Conservation (phyloP, 2,888 invertebrate species). For the Synergus laeviventris region DNA sequence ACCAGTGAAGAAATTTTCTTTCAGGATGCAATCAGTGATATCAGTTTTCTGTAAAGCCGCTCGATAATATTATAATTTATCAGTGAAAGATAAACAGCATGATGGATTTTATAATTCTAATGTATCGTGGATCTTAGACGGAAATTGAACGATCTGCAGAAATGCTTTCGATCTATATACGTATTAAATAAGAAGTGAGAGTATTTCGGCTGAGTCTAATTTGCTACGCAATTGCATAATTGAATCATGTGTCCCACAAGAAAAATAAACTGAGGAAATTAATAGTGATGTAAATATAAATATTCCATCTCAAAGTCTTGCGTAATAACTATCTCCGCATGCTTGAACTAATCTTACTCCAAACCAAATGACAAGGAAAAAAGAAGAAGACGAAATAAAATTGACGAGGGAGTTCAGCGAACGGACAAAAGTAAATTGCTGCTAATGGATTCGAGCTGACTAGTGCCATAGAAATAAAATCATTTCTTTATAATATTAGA, state of each 20-base stretch:
- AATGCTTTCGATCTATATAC: too few species aligned
- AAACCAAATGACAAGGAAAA: not conserved
- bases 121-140: too few species aligned
- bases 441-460: constrained; percentile 1
- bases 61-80: not conserved
- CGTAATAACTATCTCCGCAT: not conserved
- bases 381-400: not conserved
- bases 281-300: not conserved
- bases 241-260: not conserved
- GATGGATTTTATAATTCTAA: too few species aligned
- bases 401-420: not conserved
- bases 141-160: too few species aligned
- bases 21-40: not conserved
- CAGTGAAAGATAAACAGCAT: not conserved
- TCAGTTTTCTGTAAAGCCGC: not conserved
- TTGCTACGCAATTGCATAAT: too few species aligned
- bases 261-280: not conserved
- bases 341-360: not conserved
- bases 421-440: not conserved
- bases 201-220: too few species aligned
- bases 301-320: not conserved
- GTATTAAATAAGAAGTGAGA: too few species aligned
- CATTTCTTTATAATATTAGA: not conserved
- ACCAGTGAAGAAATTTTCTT: too few species aligned
- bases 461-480: constrained; percentile 3